Evolutionary conservation across 2,797 vertebrate genomes (phyloP).

Genomic region (Aphelocoma californica): DNA sequence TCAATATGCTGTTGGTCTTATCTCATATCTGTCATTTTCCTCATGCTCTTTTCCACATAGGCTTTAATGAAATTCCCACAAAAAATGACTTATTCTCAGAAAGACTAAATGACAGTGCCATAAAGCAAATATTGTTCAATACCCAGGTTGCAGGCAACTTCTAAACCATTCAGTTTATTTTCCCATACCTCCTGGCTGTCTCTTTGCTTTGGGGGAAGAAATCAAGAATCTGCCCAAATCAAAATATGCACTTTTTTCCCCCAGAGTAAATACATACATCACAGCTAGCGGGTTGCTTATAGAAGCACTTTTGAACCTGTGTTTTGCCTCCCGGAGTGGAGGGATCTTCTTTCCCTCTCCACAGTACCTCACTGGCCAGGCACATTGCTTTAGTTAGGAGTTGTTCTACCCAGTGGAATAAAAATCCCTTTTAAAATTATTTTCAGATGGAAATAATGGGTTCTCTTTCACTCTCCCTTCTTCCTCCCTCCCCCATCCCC

Average conservation of each 20-base stretch:
- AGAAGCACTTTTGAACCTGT: neutral
- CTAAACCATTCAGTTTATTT: neutral
- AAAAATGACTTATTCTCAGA: neutral
- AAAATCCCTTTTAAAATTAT: slow-evolving; percentile 12
- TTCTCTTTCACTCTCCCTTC: neutral
- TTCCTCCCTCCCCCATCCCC: neutral
- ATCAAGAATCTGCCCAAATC: neutral
- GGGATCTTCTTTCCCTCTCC: neutral
- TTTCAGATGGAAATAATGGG: neutral
- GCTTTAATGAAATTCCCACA: neutral
- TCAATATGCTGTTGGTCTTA: neutral
- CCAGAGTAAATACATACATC: neutral
- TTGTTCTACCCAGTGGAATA: neutral
- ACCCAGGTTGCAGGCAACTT: neutral
- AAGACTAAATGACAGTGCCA: neutral
- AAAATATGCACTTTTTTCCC: neutral
- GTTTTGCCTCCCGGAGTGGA: neutral
- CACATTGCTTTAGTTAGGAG: slow-evolving; percentile 31
- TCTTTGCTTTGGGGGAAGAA: neutral
- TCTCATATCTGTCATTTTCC: neutral
- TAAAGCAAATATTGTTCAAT: neutral
- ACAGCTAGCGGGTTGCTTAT: neutral
- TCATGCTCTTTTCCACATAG: neutral
- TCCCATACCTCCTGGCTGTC: neutral
- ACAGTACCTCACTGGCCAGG: neutral